Evolutionary conservation across 35 echinoderm and acorn worm genomes (phyloP), one percentile per base, ranked within the genome.

Genomic region (Heliocidaris tuberculata): DNA sequence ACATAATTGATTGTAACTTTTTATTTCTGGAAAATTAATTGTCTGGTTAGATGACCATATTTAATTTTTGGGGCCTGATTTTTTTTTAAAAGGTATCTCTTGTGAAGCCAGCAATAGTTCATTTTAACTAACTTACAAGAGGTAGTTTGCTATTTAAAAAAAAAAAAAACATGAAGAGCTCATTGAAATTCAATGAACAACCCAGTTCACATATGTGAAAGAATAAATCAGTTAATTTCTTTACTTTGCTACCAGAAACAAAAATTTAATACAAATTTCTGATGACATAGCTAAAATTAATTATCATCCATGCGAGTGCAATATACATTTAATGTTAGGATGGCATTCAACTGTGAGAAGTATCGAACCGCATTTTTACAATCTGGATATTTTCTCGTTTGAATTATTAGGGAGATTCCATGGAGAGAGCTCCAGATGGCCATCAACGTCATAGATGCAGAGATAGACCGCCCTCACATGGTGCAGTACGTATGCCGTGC

Each of bases 391-490:
- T 70, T 24, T 70, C 27, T 78, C 27, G 21, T n/a, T 78, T 78
- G 0, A 78, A n/a, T 78, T 24, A 78, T 19, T 93, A 99, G 98
- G 94, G 97, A 97, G 86, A 95, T 99, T 7, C 95, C 96, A 35
- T 88, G 94, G 49, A 85, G 93, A 42, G 96, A 99, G 32, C 88
- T 99, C 0, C 96, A 97, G 27, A 97, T 97, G 95, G 98, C 98
- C 32, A 97, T 99, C 85, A 94, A 95, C 78, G 96, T 97, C 3
- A 86, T 99, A 48, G 98, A 99, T 95, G 97, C 98, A 6, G 95
- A 97, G 95, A 99, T 99, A 13, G 98, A 99, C 49, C 97, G 96
- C 85, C 56, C 91, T 35, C 96, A 96, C 95, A 94, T 99, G 88
- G 91, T 97, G 16, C 88, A 85, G 16, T 99, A 97, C 27, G 85